A percentile compares a stretch with the other conserved stretches of the same genome.
These are phyloP conservation scores for Actinostola sp. DNA, from an alignment of 92 coral and sea anemone species.

Conservation along the genomic window DNA sequence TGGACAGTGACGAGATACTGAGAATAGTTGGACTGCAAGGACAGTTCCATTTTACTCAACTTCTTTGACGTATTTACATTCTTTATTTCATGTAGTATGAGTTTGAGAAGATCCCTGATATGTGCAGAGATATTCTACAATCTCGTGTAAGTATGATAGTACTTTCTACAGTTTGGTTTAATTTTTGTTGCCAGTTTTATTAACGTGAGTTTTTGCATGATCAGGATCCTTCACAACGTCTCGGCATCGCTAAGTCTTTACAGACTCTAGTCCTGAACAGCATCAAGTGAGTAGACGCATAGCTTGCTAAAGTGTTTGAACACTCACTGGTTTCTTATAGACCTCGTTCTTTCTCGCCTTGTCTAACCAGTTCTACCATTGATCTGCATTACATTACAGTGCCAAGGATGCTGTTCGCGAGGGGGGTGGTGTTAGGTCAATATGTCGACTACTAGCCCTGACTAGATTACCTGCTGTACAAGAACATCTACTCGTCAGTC, in stretches of 20 bases:
- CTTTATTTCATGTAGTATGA: constrained; percentile 51
- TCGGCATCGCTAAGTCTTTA: constrained; percentile 74
- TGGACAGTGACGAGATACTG: too few relatives aligned
- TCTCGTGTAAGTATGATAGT: constrained; percentile 62
- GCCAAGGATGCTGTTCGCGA: constrained; percentile 86
- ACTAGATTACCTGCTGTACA: constrained; percentile 76
- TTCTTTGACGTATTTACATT: too few relatives aligned
- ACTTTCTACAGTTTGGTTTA: not conserved
- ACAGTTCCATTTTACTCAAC: too few relatives aligned
- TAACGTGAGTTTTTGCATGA: too few relatives aligned
- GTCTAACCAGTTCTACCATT: not conserved
- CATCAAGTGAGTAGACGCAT: constrained; percentile 49
- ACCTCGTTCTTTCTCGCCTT: not conserved
- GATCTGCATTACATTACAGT: constrained; percentile 45
- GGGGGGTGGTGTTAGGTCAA: constrained; percentile 80
- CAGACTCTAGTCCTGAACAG: constrained; percentile 82
- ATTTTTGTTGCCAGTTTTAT: not conserved
- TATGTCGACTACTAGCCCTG: constrained; percentile 80
- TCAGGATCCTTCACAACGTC: constrained; percentile 73
- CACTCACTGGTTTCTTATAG: not conserved
- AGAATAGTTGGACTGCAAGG: too few relatives aligned
- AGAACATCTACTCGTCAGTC: constrained; percentile 74
- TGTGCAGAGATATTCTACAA: constrained; percentile 77
- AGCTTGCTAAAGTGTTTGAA: too few relatives aligned
- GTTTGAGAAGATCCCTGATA: constrained; percentile 74